These are phyloP conservation scores for Chrysocyon brachyurus DNA, from an alignment of 2,797 vertebrate species.

Conservation along the genomic window DNA sequence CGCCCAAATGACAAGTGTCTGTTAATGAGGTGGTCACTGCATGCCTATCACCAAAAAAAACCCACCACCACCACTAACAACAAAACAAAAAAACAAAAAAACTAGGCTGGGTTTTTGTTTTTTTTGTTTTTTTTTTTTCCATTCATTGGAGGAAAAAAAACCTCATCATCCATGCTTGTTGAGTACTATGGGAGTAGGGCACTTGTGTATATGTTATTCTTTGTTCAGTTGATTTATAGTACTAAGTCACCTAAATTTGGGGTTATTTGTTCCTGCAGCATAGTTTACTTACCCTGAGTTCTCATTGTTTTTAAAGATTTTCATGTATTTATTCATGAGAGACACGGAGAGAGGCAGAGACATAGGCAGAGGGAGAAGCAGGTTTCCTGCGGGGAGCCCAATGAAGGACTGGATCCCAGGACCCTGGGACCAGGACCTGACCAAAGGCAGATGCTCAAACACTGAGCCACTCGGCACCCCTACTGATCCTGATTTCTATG, in stretches of 20 bases:
- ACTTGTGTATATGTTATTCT: background rate
- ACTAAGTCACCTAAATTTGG: conserved; percentile 1
- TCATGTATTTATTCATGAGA: too few relatives aligned
- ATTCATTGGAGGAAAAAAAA: background rate
- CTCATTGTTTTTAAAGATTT: too few relatives aligned
- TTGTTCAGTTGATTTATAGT: background rate
- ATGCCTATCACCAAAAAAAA: background rate
- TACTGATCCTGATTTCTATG: background rate
- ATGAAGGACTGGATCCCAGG: too few relatives aligned
- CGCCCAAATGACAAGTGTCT: background rate
- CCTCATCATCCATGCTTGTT: background rate
- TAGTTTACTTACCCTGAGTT: background rate
- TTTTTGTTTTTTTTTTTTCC: background rate
- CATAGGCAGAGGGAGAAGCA: too few relatives aligned
- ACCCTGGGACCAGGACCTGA: too few relatives aligned
- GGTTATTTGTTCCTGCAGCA: background rate
- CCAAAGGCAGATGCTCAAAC: too few relatives aligned
- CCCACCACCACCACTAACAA: too few relatives aligned
- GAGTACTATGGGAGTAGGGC: background rate
- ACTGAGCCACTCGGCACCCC: too few relatives aligned
- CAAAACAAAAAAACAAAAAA: background rate
- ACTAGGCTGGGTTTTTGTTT: background rate
- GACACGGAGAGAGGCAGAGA: too few relatives aligned
- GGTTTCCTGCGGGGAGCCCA: too few relatives aligned
- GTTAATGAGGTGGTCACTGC: background rate